Evolutionary conservation across 1,140 invertebrate genomes (phyloP), one percentile per base, ranked within the genome.

Genomic region (Drosophila seguyi): DNA sequence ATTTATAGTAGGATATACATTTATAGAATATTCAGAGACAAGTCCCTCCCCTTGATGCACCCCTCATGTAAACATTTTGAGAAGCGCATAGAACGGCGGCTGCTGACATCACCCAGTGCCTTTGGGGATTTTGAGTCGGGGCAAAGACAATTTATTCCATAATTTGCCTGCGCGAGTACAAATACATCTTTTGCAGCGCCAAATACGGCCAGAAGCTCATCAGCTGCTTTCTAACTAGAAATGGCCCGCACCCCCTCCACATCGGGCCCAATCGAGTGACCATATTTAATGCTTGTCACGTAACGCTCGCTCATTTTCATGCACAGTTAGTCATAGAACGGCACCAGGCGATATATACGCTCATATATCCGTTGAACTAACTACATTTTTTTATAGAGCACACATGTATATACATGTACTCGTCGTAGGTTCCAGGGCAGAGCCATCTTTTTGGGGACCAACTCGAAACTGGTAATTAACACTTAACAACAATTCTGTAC

Each of bases 271-370:
- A 63, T 86, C 62, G 61, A 48, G 44, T 57, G 57, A 57, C 60
- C 67, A 86, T 86, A 65, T 87, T 59, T 60, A 66, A 84, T 83
- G 77, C 83, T 48, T 63, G 81, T 84, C 83, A 87, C 83, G 83
- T 87, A 87, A 84, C 63, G 45, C 65, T 63, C 50, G 52, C 58
- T 66, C 84, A 80, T 84, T 87, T 79, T 73, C 72, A 87, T 88
- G 75, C 79, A 79, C 84, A 86, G 75, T 87, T 82, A 87, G 83
- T 88, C 83, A 83, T 66, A 67, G 65, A 58, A 34, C 50, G 31
- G 27, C 42, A 41, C 36, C 69, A 34, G 53, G 39, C 42, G 48
- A 44, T 34, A 63, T 34, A 63, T 56, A 57, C 48, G 18, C 27
- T 42, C 29, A 41, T 52, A 79, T 59, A 55, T 57, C 53, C 52